Evolutionary conservation across 2,797 vertebrate species (phyloP).

Genomic region (Tapirus indicus): DNA sequence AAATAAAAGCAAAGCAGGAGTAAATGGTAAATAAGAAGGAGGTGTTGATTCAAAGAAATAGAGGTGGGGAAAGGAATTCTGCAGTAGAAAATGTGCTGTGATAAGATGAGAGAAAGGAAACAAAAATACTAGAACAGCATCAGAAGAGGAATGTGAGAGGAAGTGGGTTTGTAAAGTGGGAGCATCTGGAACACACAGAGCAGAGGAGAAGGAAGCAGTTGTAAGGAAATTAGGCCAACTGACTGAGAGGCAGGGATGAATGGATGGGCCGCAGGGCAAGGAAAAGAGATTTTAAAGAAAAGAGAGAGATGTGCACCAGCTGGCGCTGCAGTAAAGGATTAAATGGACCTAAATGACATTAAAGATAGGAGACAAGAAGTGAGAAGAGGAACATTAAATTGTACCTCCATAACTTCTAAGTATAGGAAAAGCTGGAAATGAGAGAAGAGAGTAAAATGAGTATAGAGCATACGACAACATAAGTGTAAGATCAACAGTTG

Average conservation of each 20-base stretch:
- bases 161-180: background rate
- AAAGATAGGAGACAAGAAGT: background rate
- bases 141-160: background rate
- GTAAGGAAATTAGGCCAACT: background rate
- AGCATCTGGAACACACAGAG: background rate
- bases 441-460: background rate
- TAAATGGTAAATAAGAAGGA: background rate
- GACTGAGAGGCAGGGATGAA: background rate
- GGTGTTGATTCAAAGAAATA: background rate
- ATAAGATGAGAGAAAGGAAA: background rate
- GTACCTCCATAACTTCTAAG: background rate
- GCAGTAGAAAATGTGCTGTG: background rate
- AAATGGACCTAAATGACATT: background rate
- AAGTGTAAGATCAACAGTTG: background rate
- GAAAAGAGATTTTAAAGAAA: background rate
- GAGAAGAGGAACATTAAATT: background rate
- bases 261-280: background rate
- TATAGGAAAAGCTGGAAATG: background rate
- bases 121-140: background rate
- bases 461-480: background rate
- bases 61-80: background rate
- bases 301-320: background rate
- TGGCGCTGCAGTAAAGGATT: background rate
- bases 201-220: background rate
- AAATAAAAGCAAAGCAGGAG: background rate